Evolutionary conservation across 2,113 vertebrate species (phyloP).

Genomic region (Clarias gariepinus): DNA sequence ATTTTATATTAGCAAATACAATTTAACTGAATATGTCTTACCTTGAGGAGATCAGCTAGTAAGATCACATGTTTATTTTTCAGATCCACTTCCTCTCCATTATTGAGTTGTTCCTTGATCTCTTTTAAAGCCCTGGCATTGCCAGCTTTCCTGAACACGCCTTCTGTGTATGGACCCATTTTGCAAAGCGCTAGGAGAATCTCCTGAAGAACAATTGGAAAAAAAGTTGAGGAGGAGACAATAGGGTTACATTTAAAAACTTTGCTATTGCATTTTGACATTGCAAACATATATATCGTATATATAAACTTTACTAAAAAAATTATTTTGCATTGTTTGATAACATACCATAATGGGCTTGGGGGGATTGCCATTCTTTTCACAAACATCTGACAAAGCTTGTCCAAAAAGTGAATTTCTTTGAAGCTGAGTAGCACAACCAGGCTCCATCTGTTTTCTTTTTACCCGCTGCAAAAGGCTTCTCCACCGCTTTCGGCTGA

Average conservation of each 20-base stretch:
- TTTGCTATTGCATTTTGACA: background rate
- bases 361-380: conserved; percentile 68
- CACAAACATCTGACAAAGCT: conserved; percentile 73
- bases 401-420: conserved; percentile 74
- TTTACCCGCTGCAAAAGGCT: conserved; percentile 65
- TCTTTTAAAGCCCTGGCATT: conserved; percentile 80
- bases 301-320: too few species aligned
- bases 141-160: conserved; percentile 83
- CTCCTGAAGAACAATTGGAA: conserved; percentile 64
- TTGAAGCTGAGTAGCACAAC: conserved; percentile 54
- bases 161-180: conserved; percentile 76
- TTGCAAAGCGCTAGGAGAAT: conserved; percentile 73
- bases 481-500: conserved; percentile 77
- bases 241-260: background rate
- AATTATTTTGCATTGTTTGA: background rate
- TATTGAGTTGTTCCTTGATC: conserved; percentile 78
- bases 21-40: conserved; percentile 45
- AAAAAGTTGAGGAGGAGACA: background rate
- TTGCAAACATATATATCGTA: background rate
- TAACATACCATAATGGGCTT: conserved; percentile 74
- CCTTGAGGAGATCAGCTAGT: conserved; percentile 82
- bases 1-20: background rate
- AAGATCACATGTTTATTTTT: conserved; percentile 71
- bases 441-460: conserved; percentile 61
- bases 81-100: conserved; percentile 67